Evolutionary conservation across 2,113 vertebrate genomes (phyloP).

Genomic region (Scatophagus argus): DNA sequence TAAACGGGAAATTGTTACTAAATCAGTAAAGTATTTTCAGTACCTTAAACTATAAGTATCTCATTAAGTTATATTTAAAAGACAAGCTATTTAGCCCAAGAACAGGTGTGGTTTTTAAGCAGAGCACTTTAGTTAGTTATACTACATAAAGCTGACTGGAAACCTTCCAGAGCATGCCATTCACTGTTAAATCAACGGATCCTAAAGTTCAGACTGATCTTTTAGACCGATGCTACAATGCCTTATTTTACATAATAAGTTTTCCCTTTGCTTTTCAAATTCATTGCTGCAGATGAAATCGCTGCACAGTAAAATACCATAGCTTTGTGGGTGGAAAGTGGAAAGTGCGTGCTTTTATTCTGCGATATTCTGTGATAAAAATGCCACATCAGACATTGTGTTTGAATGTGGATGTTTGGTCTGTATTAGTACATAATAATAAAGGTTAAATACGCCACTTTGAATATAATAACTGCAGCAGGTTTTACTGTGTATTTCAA

Average conservation of each 20-base stretch:
- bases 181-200: constrained; percentile 40
- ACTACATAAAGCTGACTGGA: constrained; percentile 12
- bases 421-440: constrained; percentile 2
- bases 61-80: constrained; percentile 12
- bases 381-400: constrained; percentile 7
- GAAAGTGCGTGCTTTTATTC: constrained; percentile 21
- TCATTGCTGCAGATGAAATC: constrained; percentile 7
- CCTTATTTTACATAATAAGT: constrained; percentile 7
- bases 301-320: constrained; percentile 15
- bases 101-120: neutral
- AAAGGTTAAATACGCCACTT: constrained; percentile 21
- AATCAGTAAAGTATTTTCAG: neutral
- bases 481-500: constrained; percentile 56
- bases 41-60: neutral
- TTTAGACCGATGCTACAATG: neutral
- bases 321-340: constrained; percentile 5
- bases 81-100: neutral
- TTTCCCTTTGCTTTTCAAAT: constrained; percentile 3
- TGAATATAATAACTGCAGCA: constrained; percentile 17
- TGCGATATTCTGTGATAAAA: neutral
- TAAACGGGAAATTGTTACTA: neutral
- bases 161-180: neutral
- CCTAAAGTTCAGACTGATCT: constrained; percentile 23
- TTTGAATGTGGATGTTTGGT: constrained; percentile 14
- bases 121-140: constrained; percentile 6